Base-by-base conservation (phyloP, 1,140 invertebrate genomes). In the Reticulitermes speratus region DNA sequence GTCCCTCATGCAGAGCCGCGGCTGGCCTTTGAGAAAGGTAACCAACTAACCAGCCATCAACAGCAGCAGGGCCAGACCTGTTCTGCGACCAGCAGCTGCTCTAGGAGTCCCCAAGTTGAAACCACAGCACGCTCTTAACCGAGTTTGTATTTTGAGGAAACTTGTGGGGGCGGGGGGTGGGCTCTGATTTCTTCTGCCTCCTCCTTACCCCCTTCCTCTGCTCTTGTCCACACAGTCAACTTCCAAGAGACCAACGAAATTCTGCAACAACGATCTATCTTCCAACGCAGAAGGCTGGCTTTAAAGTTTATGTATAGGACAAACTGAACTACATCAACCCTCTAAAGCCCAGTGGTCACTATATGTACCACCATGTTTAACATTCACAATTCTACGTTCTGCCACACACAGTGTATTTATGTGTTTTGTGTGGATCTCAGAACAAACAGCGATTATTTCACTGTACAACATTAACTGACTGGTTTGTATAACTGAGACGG, bases 81-180 rank as follows among this genome's bases (percentile, higher is more conserved):
- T 55, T 21, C 52, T 55, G 19, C 19, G 52, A 19, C 3, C 14
- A 16, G 52, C 65, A 75, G 65, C 65, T 75, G 65, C n/a, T 75
- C 25, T 75, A 30, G 65, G n/a, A 30, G 65, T 75, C 25, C 65
- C 65, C 65, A 75, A 75, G 65, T 75, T 75, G 65, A 75, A 75
- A 75, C 65, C 65, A 75, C 65, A 75, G 65, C 65, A 75, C 65
- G 65, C 65, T 75, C 65, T 75, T 75, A 75, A 75, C 65, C 65
- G 65, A 75, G 65, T 75, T 75, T 75, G 65, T 75, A 75, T 75
- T 75, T n/a, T 75, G 65, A 75, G 65, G 65, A 75, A 75, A 75
- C 65, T 75, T 75, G 65, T 75, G 65, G 65, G 55, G n/a, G 65
- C 14, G n/a, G 65, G n/a, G 65, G 65, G 65, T 75, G 65, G 65